These are phyloP conservation scores for Aspidiotus destructor DNA, from an alignment of 2,888 invertebrate genomes.

Conservation along the genomic window DNA sequence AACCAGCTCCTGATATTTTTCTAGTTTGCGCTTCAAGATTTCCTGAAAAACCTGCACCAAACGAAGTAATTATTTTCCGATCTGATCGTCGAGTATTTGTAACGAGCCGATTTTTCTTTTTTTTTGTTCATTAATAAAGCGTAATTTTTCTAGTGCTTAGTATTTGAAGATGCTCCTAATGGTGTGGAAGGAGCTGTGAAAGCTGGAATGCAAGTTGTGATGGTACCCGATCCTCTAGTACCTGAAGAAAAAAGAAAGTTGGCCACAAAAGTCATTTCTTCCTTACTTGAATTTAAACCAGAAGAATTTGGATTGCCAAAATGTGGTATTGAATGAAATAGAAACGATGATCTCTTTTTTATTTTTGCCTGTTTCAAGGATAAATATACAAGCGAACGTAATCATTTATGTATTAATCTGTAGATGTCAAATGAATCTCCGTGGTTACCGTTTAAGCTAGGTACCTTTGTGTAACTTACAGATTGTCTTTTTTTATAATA, in stretches of 20 bases:
- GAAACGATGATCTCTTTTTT: too few species aligned
- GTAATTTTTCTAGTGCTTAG: conserved; percentile 59
- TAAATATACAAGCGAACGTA: too few species aligned
- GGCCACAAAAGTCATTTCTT: conserved; percentile 62
- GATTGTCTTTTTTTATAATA: too few species aligned
- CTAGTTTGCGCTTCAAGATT: conserved; percentile 15
- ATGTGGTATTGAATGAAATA: conserved; percentile 38
- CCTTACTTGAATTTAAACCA: conserved; percentile 68
- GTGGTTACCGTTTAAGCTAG: too few species aligned
- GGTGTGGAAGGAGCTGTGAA: conserved; percentile 68
- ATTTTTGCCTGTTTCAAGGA: too few species aligned
- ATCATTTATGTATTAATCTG: too few species aligned
- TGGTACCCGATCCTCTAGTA: conserved; percentile 61
- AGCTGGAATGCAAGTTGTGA: conserved; percentile 79
- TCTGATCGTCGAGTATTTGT: too few species aligned
- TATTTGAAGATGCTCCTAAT: conserved; percentile 87
- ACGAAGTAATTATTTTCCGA: conserved; percentile 3
- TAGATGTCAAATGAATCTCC: too few species aligned
- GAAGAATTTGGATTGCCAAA: conserved; percentile 75
- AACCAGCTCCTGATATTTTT: conserved; percentile 19
- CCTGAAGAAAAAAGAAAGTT: conserved; percentile 45
- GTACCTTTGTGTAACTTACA: too few species aligned
- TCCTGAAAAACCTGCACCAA: neutral
- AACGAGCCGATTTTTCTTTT: neutral
- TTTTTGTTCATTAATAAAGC: too few species aligned